Conservation (phyloP, 2,797 vertebrate species). For the Channa striata region DNA sequence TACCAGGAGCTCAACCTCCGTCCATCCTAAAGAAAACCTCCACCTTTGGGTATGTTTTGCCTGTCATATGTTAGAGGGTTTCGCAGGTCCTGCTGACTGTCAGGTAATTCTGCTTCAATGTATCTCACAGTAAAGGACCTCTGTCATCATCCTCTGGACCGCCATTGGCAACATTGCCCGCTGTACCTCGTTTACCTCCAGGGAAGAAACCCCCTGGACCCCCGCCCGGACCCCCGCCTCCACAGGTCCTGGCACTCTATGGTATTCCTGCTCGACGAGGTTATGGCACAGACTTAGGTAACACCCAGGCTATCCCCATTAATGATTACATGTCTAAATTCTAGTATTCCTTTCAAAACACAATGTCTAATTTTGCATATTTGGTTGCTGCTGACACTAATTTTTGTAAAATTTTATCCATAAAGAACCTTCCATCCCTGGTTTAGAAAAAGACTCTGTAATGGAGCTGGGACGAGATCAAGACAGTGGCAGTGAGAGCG, state of each 20-base stretch:
- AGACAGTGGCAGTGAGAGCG: slow-evolving; percentile 88
- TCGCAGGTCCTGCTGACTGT: neutral
- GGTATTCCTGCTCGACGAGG: slow-evolving; percentile 79
- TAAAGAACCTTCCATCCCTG: slow-evolving; percentile 73
- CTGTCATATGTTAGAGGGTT: neutral
- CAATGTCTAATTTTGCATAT: neutral
- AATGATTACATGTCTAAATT: neutral
- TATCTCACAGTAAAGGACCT: slow-evolving; percentile 81
- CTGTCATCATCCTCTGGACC: slow-evolving; percentile 62
- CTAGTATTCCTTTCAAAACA: no score
- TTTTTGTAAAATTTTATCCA: no score
- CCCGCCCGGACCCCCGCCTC: slow-evolving; percentile 94
- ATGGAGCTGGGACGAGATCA: slow-evolving; percentile 75
- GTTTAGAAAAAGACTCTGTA: slow-evolving; percentile 67
- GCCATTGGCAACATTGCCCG: slow-evolving; percentile 79
- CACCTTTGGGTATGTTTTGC: slow-evolving; percentile 87
- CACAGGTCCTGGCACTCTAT: slow-evolving; percentile 94
- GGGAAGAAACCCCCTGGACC: slow-evolving; percentile 96
- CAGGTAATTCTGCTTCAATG: neutral
- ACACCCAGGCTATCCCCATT: neutral
- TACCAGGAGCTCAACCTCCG: slow-evolving; percentile 96
- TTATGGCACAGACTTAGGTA: slow-evolving; percentile 84
- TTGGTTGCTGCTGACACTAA: neutral
- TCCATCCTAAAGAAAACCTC: slow-evolving; percentile 97
- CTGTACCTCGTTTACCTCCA: slow-evolving; percentile 93